Evolutionary conservation across 2,113 vertebrate species (phyloP), one percentile per base, ranked within the genome.

Genomic region (Pelecanoides urinatrix): DNA sequence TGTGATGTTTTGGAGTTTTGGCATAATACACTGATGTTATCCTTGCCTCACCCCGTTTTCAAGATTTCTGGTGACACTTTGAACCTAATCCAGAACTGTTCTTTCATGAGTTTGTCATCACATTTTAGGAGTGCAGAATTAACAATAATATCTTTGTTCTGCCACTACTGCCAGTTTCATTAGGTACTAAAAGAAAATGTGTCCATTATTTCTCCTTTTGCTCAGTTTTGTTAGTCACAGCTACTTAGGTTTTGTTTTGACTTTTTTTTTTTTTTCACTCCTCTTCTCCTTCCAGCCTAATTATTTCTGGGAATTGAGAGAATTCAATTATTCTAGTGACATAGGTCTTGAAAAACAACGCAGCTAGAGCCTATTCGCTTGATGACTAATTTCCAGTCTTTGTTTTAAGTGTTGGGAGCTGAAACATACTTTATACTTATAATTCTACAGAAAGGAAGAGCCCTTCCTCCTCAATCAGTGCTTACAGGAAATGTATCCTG

Each of bases 331-430:
- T 80, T 81, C 55, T 92, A 75, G 79, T 87, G 85, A 94, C 62
- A 85, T 15, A 82, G 27, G 63, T 79, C 50, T 79, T 85, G 81
- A 50, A 90, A 90, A 97, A 67, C 63, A 75, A 90, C 7, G 5
- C 68, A 88, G 36, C 70, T 65, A 84, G 82, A 86, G 42, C 52
- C 13, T 79, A 88, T 96, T 95, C 95, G 62, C 68, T n/a, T 73
- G 53, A 65, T 91, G 88, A 94, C 68, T 92, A 74, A 90, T 79
- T 95, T 94, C 85, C 88, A 96, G 67, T 77, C 52, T 94, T 76
- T 96, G 84, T 95, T 94, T 92, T 77, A 83, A 61, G 62, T 53
- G 71, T 86, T 88, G 53, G 59, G 50, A 85, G 45, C 34, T 63
- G 32, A 85, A 92, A 59, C 47, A 21, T 49, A 32, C 58, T 76